A percentile compares a stretch with the other conserved stretches of the same genome.
Evolutionary conservation across 2,797 vertebrate species (phyloP).

Genomic region (Antrozous pallidus): DNA sequence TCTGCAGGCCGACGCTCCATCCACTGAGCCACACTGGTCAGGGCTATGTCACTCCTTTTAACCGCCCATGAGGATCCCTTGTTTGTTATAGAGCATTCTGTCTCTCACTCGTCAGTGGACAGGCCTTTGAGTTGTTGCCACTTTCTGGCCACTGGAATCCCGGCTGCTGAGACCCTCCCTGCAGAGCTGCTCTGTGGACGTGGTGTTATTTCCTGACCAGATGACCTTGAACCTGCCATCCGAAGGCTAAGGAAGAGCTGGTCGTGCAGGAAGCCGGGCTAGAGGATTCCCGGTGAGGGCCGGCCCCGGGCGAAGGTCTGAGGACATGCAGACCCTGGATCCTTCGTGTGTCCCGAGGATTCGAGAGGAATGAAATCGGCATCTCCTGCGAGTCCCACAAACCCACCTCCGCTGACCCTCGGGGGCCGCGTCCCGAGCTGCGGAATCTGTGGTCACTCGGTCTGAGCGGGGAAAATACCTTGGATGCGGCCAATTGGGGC

Average conservation of each 20-base stretch:
- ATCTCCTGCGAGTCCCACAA: accelerated
- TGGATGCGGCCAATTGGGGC: background rate
- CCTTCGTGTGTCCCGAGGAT: background rate
- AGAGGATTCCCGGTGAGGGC: background rate
- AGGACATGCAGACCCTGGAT: background rate
- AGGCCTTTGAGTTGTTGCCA: background rate
- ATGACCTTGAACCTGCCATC: background rate
- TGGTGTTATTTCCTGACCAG: background rate
- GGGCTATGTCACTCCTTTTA: too few species aligned
- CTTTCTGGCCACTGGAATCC: background rate
- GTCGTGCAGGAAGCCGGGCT: background rate
- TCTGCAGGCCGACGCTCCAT: too few species aligned
- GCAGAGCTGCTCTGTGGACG: background rate
- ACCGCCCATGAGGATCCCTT: too few species aligned
- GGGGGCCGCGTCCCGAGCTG: background rate
- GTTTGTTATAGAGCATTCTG: too few species aligned
- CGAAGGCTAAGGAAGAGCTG: background rate
- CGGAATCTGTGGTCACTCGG: background rate
- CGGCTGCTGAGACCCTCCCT: background rate
- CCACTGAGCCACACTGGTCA: too few species aligned
- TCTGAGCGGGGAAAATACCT: background rate
- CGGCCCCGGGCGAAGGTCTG: background rate
- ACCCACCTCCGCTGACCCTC: background rate
- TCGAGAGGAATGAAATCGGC: background rate
- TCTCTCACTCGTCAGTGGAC: too few species aligned